These are phyloP conservation scores for Choloepus hoffmanni DNA, from an alignment of 2,113 vertebrate species.

Conservation along the genomic window DNA sequence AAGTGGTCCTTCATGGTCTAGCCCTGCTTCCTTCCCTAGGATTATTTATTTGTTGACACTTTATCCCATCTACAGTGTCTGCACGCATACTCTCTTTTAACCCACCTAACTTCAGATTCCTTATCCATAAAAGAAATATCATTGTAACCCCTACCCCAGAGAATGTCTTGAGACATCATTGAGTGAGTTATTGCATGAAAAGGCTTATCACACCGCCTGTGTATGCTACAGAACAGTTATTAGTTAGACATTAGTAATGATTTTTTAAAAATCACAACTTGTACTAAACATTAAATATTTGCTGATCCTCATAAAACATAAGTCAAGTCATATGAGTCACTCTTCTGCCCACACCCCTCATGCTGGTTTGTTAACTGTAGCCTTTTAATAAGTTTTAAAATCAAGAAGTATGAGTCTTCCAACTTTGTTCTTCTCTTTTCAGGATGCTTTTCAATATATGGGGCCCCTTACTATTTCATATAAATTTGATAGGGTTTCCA, in stretches of 20 bases:
- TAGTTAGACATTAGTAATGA: background rate
- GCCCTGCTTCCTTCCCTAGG: background rate
- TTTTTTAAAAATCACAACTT: slow-evolving; percentile 1
- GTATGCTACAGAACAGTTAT: background rate
- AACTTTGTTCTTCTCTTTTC: too few species aligned
- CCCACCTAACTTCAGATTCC: background rate
- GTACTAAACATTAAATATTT: background rate
- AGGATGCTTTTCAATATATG: too few species aligned
- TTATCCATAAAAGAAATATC: background rate
- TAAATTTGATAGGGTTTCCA: too few species aligned
- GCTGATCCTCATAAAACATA: too few species aligned
- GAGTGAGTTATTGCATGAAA: background rate
- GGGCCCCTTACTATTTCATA: too few species aligned
- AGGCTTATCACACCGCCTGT: background rate
- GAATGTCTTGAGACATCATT: background rate
- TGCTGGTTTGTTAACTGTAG: too few species aligned
- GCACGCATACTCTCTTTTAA: background rate
- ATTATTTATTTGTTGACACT: background rate
- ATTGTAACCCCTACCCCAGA: background rate
- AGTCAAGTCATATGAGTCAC: too few species aligned
- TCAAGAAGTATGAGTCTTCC: too few species aligned
- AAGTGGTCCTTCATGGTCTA: background rate
- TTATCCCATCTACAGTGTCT: background rate
- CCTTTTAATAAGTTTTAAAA: too few species aligned
- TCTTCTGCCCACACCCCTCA: too few species aligned